Conservation (phyloP, 2,888 invertebrate species). For the Mesorhabditis spiculigera region DNA sequence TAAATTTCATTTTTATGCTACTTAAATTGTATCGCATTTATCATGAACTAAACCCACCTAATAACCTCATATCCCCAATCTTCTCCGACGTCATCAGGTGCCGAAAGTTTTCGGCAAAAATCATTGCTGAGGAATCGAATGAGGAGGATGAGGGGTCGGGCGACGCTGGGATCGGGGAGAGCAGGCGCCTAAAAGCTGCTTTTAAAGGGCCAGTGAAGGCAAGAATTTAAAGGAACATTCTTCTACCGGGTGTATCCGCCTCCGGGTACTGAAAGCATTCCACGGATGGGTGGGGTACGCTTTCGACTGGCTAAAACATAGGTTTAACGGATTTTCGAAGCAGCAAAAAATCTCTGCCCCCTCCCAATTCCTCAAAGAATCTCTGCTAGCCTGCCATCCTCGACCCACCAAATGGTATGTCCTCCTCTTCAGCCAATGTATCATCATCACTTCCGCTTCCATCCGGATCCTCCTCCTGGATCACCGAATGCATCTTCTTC, state of each 20-base stretch:
- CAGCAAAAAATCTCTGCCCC: no score
- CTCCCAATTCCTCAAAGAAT: no score
- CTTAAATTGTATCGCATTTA: neutral
- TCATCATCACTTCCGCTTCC: neutral
- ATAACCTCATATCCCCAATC: neutral
- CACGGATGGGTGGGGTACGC: no score
- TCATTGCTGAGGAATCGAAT: neutral
- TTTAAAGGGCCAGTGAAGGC: no score
- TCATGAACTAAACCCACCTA: neutral
- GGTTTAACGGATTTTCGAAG: no score
- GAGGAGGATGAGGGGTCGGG: neutral
- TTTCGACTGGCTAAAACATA: no score
- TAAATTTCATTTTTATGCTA: neutral
- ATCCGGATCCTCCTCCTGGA: neutral
- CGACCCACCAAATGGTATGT: no score
- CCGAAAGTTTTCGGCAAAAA: neutral
- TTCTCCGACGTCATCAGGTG: neutral
- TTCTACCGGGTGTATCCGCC: no score
- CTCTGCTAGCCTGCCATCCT: no score
- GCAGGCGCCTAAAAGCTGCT: neutral
- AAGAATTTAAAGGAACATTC: no score
- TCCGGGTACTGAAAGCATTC: no score
- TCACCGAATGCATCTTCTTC: constrained; percentile 1
- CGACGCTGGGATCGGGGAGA: neutral
- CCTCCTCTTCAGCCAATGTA: no score